Conservation (phyloP, 2,797 vertebrate genomes). For the Typhlichthys subterraneus region DNA sequence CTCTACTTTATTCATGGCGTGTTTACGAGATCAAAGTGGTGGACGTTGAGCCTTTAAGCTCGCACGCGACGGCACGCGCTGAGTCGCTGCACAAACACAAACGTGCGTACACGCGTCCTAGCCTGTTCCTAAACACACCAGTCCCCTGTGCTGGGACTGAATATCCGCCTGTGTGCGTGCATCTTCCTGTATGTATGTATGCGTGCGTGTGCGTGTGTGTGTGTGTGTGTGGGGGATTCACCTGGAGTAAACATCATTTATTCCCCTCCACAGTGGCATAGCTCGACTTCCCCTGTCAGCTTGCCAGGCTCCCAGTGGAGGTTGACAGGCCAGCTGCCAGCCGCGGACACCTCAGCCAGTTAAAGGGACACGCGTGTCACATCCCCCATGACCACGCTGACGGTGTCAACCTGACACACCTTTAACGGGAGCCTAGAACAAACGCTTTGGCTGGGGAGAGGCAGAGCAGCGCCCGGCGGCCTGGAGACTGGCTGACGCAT, state of each 20-base stretch:
- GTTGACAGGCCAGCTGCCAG: slow-evolving; percentile 70
- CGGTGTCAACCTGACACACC: slow-evolving; percentile 63
- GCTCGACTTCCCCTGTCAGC: slow-evolving; percentile 67
- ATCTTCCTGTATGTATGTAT: slow-evolving; percentile 36
- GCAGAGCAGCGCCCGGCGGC: slow-evolving; percentile 37
- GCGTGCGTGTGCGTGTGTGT: neutral
- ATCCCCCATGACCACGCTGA: slow-evolving; percentile 69
- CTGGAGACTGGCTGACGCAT: slow-evolving; percentile 19
- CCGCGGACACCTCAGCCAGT: slow-evolving; percentile 61
- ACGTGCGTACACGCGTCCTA: neutral
- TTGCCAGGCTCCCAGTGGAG: slow-evolving; percentile 63
- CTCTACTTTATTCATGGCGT: neutral
- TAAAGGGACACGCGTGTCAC: slow-evolving; percentile 72
- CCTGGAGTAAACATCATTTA: slow-evolving; percentile 63
- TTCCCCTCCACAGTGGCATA: slow-evolving; percentile 54
- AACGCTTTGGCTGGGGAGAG: slow-evolving; percentile 46
- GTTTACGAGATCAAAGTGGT: slow-evolving; percentile 1
- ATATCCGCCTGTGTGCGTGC: slow-evolving; percentile 6
- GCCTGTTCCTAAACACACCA: neutral
- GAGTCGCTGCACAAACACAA: neutral
- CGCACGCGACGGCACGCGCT: slow-evolving; percentile 1
- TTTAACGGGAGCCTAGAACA: slow-evolving; percentile 67
- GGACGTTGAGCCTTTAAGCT: neutral
- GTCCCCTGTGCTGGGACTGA: slow-evolving; percentile 5
- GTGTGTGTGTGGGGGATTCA: slow-evolving; percentile 36